These are phyloP conservation scores for Phrynocephalus vlangalii DNA, from an alignment of 2,797 vertebrate genomes.

Conservation along the genomic window DNA sequence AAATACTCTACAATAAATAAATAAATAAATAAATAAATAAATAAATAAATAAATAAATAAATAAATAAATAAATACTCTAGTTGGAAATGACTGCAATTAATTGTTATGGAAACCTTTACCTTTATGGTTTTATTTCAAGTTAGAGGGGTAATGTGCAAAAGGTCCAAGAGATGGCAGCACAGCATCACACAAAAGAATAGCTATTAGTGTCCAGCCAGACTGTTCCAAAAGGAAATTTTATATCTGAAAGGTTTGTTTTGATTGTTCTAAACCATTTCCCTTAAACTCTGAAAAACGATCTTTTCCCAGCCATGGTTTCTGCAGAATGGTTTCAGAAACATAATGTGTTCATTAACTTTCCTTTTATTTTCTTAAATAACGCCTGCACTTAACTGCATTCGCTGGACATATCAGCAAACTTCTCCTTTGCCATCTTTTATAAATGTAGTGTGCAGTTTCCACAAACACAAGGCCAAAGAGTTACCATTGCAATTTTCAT, in stretches of 20 bases:
- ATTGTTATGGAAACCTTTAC: too few species aligned
- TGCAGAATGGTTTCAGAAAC: constrained; percentile 8
- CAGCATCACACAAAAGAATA: not conserved
- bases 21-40: too few species aligned
- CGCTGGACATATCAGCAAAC: not conserved
- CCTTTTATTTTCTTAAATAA: constrained; percentile 32
- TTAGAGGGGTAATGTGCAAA: not conserved
- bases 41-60: too few species aligned
- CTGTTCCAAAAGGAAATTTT: constrained; percentile 5
- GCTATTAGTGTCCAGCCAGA: too few species aligned
- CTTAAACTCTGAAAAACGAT: not conserved
- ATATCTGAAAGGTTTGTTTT: not conserved
- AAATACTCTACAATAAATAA: too few species aligned
- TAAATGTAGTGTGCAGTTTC: not conserved
- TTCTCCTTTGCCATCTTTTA: not conserved
- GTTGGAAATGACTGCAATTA: too few species aligned
- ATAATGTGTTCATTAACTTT: constrained; percentile 2
- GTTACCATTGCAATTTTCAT: not conserved
- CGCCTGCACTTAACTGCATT: not conserved
- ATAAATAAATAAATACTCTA: too few species aligned
- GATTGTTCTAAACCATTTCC: not conserved
- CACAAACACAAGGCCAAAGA: not conserved
- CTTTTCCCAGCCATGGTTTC: constrained; percentile 3
- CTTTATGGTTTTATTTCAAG: too few species aligned
- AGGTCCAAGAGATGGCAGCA: constrained; percentile 11